Evolutionary conservation across 2,113 vertebrate genomes (phyloP), one percentile per base, ranked within the genome.

Genomic region (Lamprologus ornatipinnis): DNA sequence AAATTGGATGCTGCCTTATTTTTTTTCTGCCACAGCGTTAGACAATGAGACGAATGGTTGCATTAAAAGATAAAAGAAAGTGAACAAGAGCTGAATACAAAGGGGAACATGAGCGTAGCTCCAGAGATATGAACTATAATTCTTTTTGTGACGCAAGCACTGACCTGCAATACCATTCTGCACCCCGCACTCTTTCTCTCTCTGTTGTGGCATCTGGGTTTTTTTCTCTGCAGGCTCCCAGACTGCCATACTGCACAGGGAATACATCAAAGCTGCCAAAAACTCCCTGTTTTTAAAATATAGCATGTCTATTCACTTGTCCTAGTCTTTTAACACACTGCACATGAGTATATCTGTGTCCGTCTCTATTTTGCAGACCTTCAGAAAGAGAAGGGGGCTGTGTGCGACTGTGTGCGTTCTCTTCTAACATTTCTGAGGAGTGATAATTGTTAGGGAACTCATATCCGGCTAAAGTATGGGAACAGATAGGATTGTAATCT

Each of bases 31-130:
- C 79, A 83, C 89, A 80, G 85, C 53, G 73, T 94, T 85, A 91
- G 93, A 94, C 94, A 94, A 89, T 92, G 91, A 95, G 94, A 96
- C 57, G 80, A 95, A 95, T 95, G 93, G 94, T 90, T 92, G 94
- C 92, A 95, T 96, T 96, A 95, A 95, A 95, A 95, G 95, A 95
- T 95, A 95, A 96, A 94, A 93, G 80, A 93, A 92, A 89, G 81
- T 65, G 87, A 88, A 92, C 89, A 90, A 82, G 84, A 91, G 85
- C 84, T 87, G 93, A 95, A 94, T 93, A 91, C 93, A 94, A 93
- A 93, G 35, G 81, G 81, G 85, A 89, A 92, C 90, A 91, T 9
- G 60, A 91, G 85, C 23, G 7, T 37, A 82, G 91, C 87, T 88
- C 78, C 23, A 45, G 63, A 91, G 92, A 94, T 95, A 93, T 93